These are phyloP conservation scores for Rhorus exstirpatorius DNA, from an alignment of 2,888 invertebrate species.

Conservation along the genomic window DNA sequence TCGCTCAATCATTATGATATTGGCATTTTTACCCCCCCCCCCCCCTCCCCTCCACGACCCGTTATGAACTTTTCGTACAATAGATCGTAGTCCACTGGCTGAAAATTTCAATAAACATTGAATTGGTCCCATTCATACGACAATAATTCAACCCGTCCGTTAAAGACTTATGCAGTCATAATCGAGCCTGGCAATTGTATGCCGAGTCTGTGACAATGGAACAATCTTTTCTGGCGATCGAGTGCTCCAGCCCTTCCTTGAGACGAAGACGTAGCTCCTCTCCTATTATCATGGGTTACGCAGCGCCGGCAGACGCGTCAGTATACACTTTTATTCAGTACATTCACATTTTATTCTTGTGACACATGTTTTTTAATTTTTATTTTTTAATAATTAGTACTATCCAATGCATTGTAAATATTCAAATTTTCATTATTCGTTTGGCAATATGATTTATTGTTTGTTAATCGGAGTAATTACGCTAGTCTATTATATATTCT, in stretches of 20 bases:
- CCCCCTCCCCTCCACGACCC: too few species aligned
- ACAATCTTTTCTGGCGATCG: too few species aligned
- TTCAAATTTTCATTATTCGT: too few species aligned
- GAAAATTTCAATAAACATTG: neutral
- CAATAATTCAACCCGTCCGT: conserved; percentile 22
- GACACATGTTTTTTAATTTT: neutral
- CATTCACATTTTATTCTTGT: neutral
- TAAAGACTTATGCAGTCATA: conserved; percentile 87
- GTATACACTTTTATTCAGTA: conserved; percentile 61
- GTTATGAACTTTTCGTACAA: neutral
- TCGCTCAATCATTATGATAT: neutral
- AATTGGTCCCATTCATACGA: neutral
- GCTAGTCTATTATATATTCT: too few species aligned
- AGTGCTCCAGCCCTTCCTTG: too few species aligned
- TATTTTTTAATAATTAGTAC: too few species aligned
- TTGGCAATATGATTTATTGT: neutral
- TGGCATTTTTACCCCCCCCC: neutral
- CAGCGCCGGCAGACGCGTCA: conserved; percentile 78
- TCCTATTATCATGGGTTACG: conserved; percentile 75
- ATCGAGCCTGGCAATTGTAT: too few species aligned
- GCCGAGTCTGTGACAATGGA: too few species aligned
- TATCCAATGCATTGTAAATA: too few species aligned
- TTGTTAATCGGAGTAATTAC: neutral
- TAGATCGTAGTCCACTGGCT: neutral
- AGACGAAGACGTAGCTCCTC: too few species aligned